Conservation (phyloP, 2,113 vertebrate species). For the Leptosomus discolor region DNA sequence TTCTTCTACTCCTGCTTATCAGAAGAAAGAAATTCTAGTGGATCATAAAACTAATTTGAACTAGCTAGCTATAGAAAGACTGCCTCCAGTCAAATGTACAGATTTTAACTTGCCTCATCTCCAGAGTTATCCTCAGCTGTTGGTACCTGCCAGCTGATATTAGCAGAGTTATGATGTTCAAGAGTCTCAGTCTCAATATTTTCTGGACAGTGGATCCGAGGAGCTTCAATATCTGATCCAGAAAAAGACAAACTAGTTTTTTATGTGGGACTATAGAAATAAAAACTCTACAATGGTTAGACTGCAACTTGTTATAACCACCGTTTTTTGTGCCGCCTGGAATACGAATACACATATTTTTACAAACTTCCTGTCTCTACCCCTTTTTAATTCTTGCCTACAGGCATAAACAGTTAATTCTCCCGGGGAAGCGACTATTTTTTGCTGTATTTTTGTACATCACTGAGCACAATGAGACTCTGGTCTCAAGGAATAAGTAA, state of each 20-base stretch:
- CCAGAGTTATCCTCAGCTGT: conserved; percentile 86
- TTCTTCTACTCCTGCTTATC: neutral
- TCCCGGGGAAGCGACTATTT: neutral
- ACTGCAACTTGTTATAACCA: neutral
- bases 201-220: conserved; percentile 84
- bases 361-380: neutral
- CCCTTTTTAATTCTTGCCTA: neutral
- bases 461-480: neutral
- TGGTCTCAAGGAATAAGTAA: neutral
- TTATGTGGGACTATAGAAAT: neutral
- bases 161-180: conserved; percentile 86
- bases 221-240: conserved; percentile 84
- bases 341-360: neutral
- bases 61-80: neutral
- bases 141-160: conserved; percentile 85
- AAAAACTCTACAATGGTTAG: neutral
- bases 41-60: neutral
- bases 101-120: conserved; percentile 80
- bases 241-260: conserved; percentile 11
- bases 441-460: neutral
- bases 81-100: neutral
- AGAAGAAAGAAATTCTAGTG: neutral
- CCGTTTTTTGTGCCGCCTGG: neutral
- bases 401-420: neutral
- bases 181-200: conserved; percentile 82